phyloP scores from a whole-genome alignment of 2,797 vertebrate genomes.

The Phataginus tricuspis region DNA sequence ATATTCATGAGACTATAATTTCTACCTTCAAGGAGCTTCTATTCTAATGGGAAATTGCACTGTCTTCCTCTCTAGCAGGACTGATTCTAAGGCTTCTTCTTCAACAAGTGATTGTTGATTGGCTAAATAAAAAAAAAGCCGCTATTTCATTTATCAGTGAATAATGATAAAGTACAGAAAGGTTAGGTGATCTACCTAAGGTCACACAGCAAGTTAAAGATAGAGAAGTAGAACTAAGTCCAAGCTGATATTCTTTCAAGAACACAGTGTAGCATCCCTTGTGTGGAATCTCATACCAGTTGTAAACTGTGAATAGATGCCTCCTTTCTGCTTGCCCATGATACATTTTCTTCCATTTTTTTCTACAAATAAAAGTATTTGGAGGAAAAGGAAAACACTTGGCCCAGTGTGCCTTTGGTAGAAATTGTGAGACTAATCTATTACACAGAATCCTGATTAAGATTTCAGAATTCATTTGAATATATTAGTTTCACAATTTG shows the following conservation, averaged over 20 bases:
- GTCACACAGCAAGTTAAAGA: background rate
- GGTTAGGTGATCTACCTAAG: background rate
- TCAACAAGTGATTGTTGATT: background rate
- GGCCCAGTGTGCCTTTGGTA: background rate
- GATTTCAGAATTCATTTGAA: conserved; percentile 84
- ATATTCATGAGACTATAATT: background rate
- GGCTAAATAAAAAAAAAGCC: background rate
- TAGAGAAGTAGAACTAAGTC: background rate
- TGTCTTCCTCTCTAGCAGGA: background rate
- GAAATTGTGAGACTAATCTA: conserved; percentile 57
- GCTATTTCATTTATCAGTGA: background rate
- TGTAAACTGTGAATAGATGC: background rate
- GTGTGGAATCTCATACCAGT: no score
- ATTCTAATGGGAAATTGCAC: background rate
- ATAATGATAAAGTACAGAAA: background rate
- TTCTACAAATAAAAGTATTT: conserved; percentile 58
- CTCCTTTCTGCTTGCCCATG: background rate
- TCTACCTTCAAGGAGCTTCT: conserved; percentile 7
- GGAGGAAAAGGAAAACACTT: conserved; percentile 67
- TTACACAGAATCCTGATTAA: conserved; percentile 70
- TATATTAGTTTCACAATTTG: conserved; percentile 85
- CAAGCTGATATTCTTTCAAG: background rate
- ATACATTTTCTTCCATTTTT: conserved; percentile 3
- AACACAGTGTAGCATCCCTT: fast-evolving
- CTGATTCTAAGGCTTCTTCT: background rate